These are phyloP conservation scores for Drosophila hydei DNA, from an alignment of 1,140 invertebrate genomes.

Conservation along the genomic window DNA sequence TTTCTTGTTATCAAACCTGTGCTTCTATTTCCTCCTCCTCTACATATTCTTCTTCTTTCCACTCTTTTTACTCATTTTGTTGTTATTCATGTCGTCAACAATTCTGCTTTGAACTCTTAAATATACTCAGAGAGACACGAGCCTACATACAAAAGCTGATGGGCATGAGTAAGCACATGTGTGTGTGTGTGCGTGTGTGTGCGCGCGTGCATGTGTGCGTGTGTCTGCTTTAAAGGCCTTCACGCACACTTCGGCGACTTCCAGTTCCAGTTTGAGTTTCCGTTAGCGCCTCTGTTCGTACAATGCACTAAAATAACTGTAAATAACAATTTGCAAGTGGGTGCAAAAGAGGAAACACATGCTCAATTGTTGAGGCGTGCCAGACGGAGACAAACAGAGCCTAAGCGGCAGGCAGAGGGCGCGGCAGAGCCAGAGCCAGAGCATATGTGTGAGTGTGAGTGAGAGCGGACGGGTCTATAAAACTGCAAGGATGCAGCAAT, in stretches of 20 bases:
- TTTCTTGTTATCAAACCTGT: slow-evolving; percentile 41
- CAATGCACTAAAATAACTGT: slow-evolving; percentile 80
- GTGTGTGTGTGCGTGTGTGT: background rate
- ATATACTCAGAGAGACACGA: slow-evolving; percentile 49
- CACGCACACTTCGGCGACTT: slow-evolving; percentile 36
- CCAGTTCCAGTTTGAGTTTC: slow-evolving; percentile 47
- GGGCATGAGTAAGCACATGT: slow-evolving; percentile 21
- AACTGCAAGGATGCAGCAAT: slow-evolving; percentile 80
- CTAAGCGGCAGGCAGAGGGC: slow-evolving; percentile 1
- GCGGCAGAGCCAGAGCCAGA: background rate
- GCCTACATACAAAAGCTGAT: slow-evolving; percentile 16
- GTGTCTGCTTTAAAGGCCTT: slow-evolving; percentile 34
- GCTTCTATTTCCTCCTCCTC: slow-evolving; percentile 1
- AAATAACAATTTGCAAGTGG: slow-evolving; percentile 78
- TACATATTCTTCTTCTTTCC: background rate
- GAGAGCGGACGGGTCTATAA: slow-evolving; percentile 73
- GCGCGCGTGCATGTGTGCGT: background rate
- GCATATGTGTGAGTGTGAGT: background rate
- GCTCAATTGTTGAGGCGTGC: slow-evolving; percentile 65
- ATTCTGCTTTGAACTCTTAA: slow-evolving; percentile 63
- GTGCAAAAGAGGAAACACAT: slow-evolving; percentile 59
- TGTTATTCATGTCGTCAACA: slow-evolving; percentile 38
- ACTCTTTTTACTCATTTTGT: slow-evolving; percentile 20
- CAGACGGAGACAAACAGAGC: slow-evolving; percentile 40
- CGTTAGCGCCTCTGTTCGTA: slow-evolving; percentile 45